Evolutionary conservation across 2,797 vertebrate species (phyloP), one percentile per base, ranked within the genome.

Genomic region (Chromis chromis): DNA sequence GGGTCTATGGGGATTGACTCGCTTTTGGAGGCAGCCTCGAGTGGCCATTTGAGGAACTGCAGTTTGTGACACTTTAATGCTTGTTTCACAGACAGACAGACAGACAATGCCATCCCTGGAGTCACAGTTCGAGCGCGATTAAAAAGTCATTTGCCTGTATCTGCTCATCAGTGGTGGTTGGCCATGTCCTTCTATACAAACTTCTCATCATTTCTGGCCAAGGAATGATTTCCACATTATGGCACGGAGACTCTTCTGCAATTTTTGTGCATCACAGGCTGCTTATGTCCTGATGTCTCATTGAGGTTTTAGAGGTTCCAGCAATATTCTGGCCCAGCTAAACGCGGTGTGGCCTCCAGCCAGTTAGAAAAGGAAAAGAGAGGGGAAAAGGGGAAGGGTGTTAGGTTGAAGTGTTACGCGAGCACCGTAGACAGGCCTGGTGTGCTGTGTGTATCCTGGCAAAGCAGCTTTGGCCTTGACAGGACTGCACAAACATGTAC

Each of bases 371-470:
- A 44, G 42, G 50, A 57, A 54, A 31, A 62, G 49, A 68, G 39
- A 66, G 49, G 57, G 65, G 49, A 12, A 65, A 80, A 52, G 42
- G 57, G 62, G 69, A 63, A 60, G 40, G 60, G 75, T 55, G 49
- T 53, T 16, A 22, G 54, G 49, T 42, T 63, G 48, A 73, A 70
- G 52, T 70, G 60, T 78, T 33, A 21, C 58, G 42, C 67, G 28
- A 69, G 65, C 54, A 62, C 73, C 78, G 74, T 22, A 74, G 75
- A 75, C 69, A 72, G 65, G 78, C 73, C 78, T 79, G 81, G 74
- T 36, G 70, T 65, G 74, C 55, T 68, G 50, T 86, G 88, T 84
- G 79, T 82, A 78, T 82, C 76, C 88, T 90, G 88, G 82, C 82
- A 81, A 64, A 74, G 63, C 56, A 56, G 33, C 68, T 62, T 77